Evolutionary conservation across 2,797 vertebrate species (phyloP), one percentile per base, ranked within the genome.

Genomic region (Tangara arthus): DNA sequence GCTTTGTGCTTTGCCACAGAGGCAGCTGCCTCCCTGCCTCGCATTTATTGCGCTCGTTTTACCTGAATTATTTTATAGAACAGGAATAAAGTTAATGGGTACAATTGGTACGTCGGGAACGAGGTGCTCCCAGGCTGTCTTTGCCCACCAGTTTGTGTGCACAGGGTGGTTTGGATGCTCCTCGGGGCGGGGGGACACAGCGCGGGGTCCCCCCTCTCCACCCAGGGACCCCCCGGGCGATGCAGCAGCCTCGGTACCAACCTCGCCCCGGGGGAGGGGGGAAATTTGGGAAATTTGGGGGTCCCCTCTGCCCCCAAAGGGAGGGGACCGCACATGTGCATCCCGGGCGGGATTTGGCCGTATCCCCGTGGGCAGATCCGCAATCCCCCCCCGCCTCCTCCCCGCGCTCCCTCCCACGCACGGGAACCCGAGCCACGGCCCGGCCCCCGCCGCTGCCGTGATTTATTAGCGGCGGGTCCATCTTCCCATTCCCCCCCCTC

Each of bases 211-310:
- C 68, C 49, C 23, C 37, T 37, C n/a, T 13, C 15, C 46, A 6
- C 1, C 39, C 28, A 26, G 34, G 52, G 34, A 76, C 12, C 30
- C 6, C 30, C 9, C 26, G 72, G 24, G 72, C 19, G 21, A 2
- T 8, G 90, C 72, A 10, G 44, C 66, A n/a, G 49, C 56, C 42
- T 10, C 75, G 6, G 4, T 0, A 34, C 13, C 44, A 50, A 26
- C 17, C 12, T 2, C 10, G 59, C 28, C 39, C 34, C 3, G 20
- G 8, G 53, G 5, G 1, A 6, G 1, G 6, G 34, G 34, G 5
- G 18, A 8, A 16, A 6, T 5, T 7, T 4, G 34, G 5, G 18
- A 8, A 17, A 6, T 5, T 7, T 4, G n/a, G 39, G 50, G 57
- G 5, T 35, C n/a, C 8, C 11, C 28, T 22, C 9, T 4, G 3